Base-by-base conservation (phyloP, 2,888 invertebrate genomes). In the Amphipyra tragopoginis region DNA sequence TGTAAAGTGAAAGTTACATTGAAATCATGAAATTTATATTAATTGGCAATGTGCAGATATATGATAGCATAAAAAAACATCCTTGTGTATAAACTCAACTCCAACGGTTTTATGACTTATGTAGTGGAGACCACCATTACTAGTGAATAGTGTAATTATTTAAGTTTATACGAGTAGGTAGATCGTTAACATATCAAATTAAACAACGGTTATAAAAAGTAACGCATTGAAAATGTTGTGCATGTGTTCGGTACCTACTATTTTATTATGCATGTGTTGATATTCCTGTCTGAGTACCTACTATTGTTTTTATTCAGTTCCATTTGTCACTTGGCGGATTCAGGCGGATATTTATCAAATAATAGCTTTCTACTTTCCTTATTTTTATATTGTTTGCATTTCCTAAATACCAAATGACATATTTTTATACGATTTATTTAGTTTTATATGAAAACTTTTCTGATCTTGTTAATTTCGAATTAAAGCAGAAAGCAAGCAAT, bases 201-300 rank as follows among this genome's bases (percentile, higher is more conserved):
- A 62, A 54, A 51, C 47, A 62, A 62, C 47, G 47, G 54, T 62
- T 66, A 42, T 50, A 48, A 44, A 64, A 47, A 47, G 26, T 33
- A 43, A 56, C 21, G 42, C 1, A 39, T 36, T 43, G 13, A 39
- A 33, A 36, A 29, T 43, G 13, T 54, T 36, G 56, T 51, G 66
- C 66, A 57, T 54, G 56, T 44, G 11, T 40, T 52, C 13, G 21
- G 52, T 43, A 69, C 11, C n/a, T 44, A 62, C n/a, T n/a, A n/a
- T n/a, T 71, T 69, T 48, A 60, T 69, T 65, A 29, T 54, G 70
- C 71, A 71, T 71, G 70, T 51, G 51, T 56, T 40, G 5, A 40
- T 56, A 48, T 45, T 49, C 0, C 7, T 47, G 39, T 53, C 13
- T 44, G 45, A 42, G 26, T 38, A 5, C 26, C n/a, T n/a, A n/a